Evolutionary conservation across 2,888 invertebrate genomes (phyloP).

Genomic region (Cerastis leucographa): DNA sequence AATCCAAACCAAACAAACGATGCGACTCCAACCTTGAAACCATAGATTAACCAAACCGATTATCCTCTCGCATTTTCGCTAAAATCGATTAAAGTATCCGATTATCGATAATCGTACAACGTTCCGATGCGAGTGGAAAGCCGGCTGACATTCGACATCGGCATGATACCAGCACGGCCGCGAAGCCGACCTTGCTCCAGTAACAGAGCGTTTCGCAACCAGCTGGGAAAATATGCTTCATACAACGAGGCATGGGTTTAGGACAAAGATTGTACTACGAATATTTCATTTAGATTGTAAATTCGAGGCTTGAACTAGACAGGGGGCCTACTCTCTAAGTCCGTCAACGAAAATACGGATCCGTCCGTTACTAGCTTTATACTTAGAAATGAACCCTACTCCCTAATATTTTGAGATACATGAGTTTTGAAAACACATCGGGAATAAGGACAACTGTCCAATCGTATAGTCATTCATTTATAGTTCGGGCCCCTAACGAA

Average conservation of each 20-base stretch:
- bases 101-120: slow-evolving; percentile 71
- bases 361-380: too few species aligned
- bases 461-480: too few species aligned
- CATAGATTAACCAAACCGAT: slow-evolving; percentile 37
- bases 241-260: slow-evolving; percentile 73
- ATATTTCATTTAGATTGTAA: slow-evolving; percentile 33
- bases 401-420: too few species aligned
- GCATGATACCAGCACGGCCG: slow-evolving; percentile 79
- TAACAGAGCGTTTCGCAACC: slow-evolving; percentile 85
- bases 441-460: too few species aligned
- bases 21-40: slow-evolving; percentile 27
- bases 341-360: too few species aligned
- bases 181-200: slow-evolving; percentile 88
- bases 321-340: too few species aligned
- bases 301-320: slow-evolving; percentile 7
- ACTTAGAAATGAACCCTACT: too few species aligned
- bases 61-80: slow-evolving; percentile 22
- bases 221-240: slow-evolving; percentile 85
- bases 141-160: slow-evolving; percentile 84
- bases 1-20: slow-evolving; percentile 17
- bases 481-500: too few species aligned
- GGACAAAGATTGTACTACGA: slow-evolving; percentile 37
- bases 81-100: slow-evolving; percentile 57
- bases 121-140: slow-evolving; percentile 83
- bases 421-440: too few species aligned